Conservation (phyloP, 2,888 invertebrate species). For the Lasiommata megera region DNA sequence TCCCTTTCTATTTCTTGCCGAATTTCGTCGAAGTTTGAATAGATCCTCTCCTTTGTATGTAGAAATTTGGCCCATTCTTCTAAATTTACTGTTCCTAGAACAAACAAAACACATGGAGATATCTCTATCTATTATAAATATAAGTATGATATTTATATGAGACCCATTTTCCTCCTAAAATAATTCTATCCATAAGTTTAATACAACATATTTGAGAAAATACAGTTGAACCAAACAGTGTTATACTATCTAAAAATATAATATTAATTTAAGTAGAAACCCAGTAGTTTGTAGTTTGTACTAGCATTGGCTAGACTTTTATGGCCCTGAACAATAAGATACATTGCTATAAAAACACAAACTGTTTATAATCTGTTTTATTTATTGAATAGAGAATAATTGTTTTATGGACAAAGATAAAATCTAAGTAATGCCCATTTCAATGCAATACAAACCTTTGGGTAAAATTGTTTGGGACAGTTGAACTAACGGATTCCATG, state of each 20-base stretch:
- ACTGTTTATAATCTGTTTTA: no score
- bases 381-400: no score
- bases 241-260: no score
- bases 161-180: background rate
- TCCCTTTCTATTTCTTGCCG: slow-evolving; percentile 96
- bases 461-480: slow-evolving; percentile 57
- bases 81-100: slow-evolving; percentile 88
- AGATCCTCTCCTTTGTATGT: slow-evolving; percentile 94
- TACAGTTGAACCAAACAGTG: no score
- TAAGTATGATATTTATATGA: background rate
- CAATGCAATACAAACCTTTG: slow-evolving; percentile 57
- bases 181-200: background rate
- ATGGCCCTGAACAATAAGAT: no score
- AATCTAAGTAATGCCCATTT: slow-evolving; percentile 33
- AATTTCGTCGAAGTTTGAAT: slow-evolving; percentile 94
- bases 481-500: slow-evolving; percentile 63
- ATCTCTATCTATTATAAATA: background rate
- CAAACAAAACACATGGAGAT: slow-evolving; percentile 25
- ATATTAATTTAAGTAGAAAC: no score
- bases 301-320: no score
- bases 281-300: no score
- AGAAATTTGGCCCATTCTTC: slow-evolving; percentile 98
- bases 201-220: no score
- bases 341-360: no score
- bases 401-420: slow-evolving; percentile 22